Conservation (phyloP, 64 coral and sea anemone species). For the Stylophora pistillata region DNA sequence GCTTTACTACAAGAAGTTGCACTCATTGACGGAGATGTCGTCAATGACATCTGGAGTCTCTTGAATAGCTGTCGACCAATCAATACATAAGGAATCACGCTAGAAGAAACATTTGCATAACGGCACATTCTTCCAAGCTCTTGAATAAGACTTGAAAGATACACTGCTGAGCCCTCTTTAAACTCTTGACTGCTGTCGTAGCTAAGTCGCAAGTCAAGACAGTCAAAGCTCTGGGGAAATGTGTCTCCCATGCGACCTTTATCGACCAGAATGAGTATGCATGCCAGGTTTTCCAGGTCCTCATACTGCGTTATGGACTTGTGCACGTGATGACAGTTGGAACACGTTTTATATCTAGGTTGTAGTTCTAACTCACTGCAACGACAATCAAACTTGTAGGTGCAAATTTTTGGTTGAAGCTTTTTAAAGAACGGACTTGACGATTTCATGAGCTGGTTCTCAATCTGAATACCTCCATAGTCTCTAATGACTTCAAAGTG, state of each 20-base stretch:
- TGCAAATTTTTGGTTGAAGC: conserved; percentile 24
- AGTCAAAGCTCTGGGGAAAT: conserved; percentile 63
- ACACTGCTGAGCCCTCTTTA: conserved; percentile 14
- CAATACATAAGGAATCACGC: conserved; percentile 31
- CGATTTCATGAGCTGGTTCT: conserved; percentile 62
- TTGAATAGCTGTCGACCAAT: conserved; percentile 33
- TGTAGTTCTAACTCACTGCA: conserved; percentile 4
- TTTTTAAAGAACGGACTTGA: conserved; percentile 37
- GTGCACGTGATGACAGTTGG: conserved; percentile 40
- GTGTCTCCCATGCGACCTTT: conserved; percentile 70
- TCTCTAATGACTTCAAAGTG: conserved; percentile 56
- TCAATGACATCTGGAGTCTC: conserved; percentile 20
- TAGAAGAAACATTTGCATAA: conserved; percentile 5
- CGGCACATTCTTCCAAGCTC: conserved; percentile 72
- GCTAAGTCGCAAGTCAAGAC: conserved; percentile 54
- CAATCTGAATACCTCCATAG: conserved; percentile 63
- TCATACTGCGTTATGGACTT: conserved; percentile 55
- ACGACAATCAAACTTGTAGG: conserved; percentile 2
- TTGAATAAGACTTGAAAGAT: conserved; percentile 54
- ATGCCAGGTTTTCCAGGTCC: conserved; percentile 55
- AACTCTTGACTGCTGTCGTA: conserved; percentile 48
- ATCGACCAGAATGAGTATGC: conserved; percentile 57
- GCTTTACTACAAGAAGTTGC: conserved; percentile 13
- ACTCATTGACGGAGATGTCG: conserved; percentile 7
- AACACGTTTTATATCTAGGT: not conserved